phyloP scores from a whole-genome alignment of 1,140 invertebrate species.

The Ctenoplectra terminalis region DNA sequence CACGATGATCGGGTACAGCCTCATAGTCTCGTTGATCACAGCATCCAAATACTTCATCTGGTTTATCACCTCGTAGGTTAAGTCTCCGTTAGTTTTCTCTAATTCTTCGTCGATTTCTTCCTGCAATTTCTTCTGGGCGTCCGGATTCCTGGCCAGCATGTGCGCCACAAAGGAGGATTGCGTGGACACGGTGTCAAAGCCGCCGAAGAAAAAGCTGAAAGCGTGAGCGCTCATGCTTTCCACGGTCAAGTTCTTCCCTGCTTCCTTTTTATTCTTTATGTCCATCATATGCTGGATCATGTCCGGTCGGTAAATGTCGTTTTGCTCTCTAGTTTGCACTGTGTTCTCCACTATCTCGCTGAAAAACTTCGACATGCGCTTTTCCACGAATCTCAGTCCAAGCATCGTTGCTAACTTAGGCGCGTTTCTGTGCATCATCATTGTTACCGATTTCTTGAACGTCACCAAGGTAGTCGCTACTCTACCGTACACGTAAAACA shows the following conservation, averaged over 20 bases:
- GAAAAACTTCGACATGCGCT: not conserved
- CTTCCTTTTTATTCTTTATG: conserved; percentile 72
- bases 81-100: conserved; percentile 72
- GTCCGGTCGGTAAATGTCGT: conserved; percentile 59
- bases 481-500: conserved; percentile 84
- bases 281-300: conserved; percentile 77
- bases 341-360: not conserved
- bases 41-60: conserved; percentile 82
- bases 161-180: conserved; percentile 79
- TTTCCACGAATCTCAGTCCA: not conserved
- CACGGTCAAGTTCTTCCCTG: conserved; percentile 67
- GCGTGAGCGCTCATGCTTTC: conserved; percentile 83
- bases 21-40: conserved; percentile 84
- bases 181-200: conserved; percentile 84
- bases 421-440: conserved; percentile 4
- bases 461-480: conserved; percentile 34
- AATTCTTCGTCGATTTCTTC: conserved; percentile 83
- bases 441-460: not conserved
- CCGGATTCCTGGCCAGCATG: conserved; percentile 83
- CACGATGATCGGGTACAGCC: conserved; percentile 83
- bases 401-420: not conserved
- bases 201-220: conserved; percentile 83
- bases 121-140: conserved; percentile 84
- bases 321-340: conserved; percentile 43
- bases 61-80: conserved; percentile 78